Conservation (phyloP, 2,113 vertebrate species). For the Catharus bicknelli region DNA sequence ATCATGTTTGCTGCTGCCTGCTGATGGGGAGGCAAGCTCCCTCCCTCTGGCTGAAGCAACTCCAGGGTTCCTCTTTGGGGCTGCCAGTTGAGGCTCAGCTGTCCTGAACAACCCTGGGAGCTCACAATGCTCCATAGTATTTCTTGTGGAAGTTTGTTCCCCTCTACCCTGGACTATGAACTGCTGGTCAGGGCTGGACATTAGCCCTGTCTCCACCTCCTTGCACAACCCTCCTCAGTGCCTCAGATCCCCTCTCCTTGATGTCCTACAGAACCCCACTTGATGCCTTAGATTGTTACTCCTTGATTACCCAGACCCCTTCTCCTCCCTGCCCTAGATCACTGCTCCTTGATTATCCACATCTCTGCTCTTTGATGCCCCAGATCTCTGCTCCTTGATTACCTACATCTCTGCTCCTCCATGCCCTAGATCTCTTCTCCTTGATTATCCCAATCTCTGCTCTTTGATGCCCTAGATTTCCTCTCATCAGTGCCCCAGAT, state of each 20-base stretch:
- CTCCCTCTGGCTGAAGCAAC: not conserved
- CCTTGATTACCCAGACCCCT: not conserved
- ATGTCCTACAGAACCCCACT: not conserved
- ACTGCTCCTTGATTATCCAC: not conserved
- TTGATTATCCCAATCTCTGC: constrained; percentile 10
- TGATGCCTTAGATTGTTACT: not conserved
- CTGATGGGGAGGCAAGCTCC: not conserved
- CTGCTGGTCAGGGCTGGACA: not conserved
- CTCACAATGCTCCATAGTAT: fast-evolving
- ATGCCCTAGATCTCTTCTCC: constrained; percentile 5
- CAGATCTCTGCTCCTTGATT: constrained; percentile 9
- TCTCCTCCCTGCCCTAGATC: not conserved
- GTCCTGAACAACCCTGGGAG: not conserved
- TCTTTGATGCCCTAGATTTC: constrained; percentile 39
- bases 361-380: not conserved
- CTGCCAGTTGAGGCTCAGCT: not conserved
- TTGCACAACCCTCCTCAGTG: not conserved
- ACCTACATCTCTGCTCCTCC: constrained; percentile 2
- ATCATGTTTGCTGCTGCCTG: constrained; percentile 15
- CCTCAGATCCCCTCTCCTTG: not conserved
- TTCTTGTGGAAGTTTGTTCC: not conserved
- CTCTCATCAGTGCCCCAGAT: constrained; percentile 18
- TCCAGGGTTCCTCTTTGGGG: fast-evolving
- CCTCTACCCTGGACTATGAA: not conserved
- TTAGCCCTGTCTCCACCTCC: not conserved